These are phyloP conservation scores for Neostethus bicornis DNA, from an alignment of 2,797 vertebrate genomes.

Conservation along the genomic window DNA sequence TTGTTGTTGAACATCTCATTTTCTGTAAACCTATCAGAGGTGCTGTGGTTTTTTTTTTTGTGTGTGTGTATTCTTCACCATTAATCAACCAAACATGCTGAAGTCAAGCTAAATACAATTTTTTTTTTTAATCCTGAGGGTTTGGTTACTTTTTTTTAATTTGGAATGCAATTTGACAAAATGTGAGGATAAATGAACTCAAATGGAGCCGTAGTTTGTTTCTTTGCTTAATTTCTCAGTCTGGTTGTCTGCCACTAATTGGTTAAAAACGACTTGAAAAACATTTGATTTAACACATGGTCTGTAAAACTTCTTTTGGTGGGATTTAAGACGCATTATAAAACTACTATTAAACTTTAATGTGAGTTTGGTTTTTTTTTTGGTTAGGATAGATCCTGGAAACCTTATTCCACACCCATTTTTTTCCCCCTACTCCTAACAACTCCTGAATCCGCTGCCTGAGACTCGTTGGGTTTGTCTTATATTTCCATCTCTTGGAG, in stretches of 20 bases:
- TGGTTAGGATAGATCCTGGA: slow-evolving; percentile 24
- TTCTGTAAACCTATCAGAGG: slow-evolving; percentile 2
- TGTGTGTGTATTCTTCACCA: not conserved
- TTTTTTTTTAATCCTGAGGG: slow-evolving; percentile 2
- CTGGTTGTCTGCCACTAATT: not conserved
- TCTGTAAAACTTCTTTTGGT: not conserved
- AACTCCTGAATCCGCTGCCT: slow-evolving; percentile 49
- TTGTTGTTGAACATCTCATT: slow-evolving; percentile 22
- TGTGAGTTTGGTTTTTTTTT: slow-evolving; percentile 17
- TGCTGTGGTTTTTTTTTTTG: not conserved
- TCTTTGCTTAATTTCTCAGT: slow-evolving; percentile 19
- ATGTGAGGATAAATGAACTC: not conserved
- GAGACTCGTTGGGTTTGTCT: slow-evolving; percentile 6
- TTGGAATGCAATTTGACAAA: too few relatives aligned
- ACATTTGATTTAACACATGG: slow-evolving; percentile 20
- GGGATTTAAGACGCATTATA: slow-evolving; percentile 7
- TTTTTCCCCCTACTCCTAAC: slow-evolving; percentile 67
- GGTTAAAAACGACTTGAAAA: not conserved
- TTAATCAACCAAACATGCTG: not conserved
- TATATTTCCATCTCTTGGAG: not conserved
- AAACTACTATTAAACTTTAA: slow-evolving; percentile 3
- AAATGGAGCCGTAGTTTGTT: not conserved
- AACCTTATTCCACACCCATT: slow-evolving; percentile 33
- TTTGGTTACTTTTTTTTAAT: too few relatives aligned
- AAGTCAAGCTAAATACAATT: not conserved